These are phyloP conservation scores for Brachionus rubens DNA, from an alignment of 1,140 invertebrate species.

Conservation along the genomic window DNA sequence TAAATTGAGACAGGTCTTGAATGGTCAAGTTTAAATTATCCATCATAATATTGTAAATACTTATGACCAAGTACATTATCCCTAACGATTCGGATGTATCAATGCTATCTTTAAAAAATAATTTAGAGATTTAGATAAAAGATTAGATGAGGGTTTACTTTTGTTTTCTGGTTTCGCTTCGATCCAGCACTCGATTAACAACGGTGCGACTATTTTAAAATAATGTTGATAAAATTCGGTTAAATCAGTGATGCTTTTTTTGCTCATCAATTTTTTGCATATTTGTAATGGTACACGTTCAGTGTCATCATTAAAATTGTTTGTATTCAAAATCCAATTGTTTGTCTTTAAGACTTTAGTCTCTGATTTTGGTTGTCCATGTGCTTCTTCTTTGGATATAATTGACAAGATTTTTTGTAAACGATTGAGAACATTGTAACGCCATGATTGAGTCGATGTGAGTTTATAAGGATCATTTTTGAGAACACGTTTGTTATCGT, in stretches of 20 bases:
- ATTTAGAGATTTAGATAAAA: neutral
- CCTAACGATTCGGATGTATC: conserved; percentile 10
- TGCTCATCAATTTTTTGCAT: neutral
- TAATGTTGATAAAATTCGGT: conserved; percentile 46
- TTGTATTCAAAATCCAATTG: conserved; percentile 22
- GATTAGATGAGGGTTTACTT: neutral
- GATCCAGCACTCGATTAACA: conserved; percentile 55
- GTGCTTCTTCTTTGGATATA: conserved; percentile 17
- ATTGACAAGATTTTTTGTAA: conserved; percentile 50
- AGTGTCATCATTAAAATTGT: conserved; percentile 42
- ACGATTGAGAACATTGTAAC: conserved; percentile 51
- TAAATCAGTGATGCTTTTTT: conserved; percentile 18
- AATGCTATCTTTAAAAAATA: conserved; percentile 2
- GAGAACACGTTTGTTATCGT: conserved; percentile 47
- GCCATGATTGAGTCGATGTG: conserved; percentile 52
- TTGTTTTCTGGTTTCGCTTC: conserved; percentile 49
- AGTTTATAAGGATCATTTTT: conserved; percentile 52
- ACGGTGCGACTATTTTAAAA: conserved; percentile 50
- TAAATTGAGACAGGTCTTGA: conserved; percentile 16
- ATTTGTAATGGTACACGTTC: neutral
- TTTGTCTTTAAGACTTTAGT: neutral
- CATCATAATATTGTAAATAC: conserved; percentile 1
- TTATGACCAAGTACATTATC: conserved; percentile 32
- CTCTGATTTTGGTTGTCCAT: neutral
- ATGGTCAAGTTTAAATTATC: conserved; percentile 21